Evolutionary conservation across 2,888 invertebrate genomes (phyloP), one percentile per base, ranked within the genome.

Genomic region (Xestia xanthographa): DNA sequence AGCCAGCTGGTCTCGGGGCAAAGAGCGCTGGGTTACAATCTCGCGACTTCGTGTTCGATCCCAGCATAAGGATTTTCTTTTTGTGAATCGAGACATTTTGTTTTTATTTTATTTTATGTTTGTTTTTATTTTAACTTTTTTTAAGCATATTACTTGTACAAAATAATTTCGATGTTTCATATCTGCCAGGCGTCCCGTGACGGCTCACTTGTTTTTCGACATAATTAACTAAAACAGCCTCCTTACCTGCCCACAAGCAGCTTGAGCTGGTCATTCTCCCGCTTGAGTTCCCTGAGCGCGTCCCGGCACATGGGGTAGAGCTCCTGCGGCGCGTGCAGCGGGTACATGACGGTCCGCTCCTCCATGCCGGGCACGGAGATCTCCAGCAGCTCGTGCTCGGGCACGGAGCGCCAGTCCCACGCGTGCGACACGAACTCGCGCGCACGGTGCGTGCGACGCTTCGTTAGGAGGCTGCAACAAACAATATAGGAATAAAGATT

Each of bases 381-480:
- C 93, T 95, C 95, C 68, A 96, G 89, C 67, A 95, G 79, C 67
- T 96, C 96, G 22, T 93, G 89, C 45, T 93, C 94, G 22, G 92
- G 91, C 12, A 92, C 92, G 0, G 93, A 92, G 38, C 89, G 85
- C 96, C 96, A 96, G 72, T 94, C 93, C 96, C 96, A 96, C 34
- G 95, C 95, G 87, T 88, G 86, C 3, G 86, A 69, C 26, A 94
- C 93, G 14, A 83, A 66, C 62, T 91, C 88, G 0, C 90, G 66
- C 86, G 90, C 92, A 67, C 93, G 94, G 86, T 93, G 93, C 83
- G 91, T 93, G 78, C 96, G 96, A 0, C 92, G 95, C 63, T 91
- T 93, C 77, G 82, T 85, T 22, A 96, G 82, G 29, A 96, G 80
- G 17, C 96, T 95, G 86, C 12, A 20, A 63, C 53, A 38, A 66